Percentiles rank a stretch among this genome's conserved stretches.
These are phyloP conservation scores for Brachionus asplanchnoidis DNA, from an alignment of 1,140 invertebrate species.

Conservation along the genomic window DNA sequence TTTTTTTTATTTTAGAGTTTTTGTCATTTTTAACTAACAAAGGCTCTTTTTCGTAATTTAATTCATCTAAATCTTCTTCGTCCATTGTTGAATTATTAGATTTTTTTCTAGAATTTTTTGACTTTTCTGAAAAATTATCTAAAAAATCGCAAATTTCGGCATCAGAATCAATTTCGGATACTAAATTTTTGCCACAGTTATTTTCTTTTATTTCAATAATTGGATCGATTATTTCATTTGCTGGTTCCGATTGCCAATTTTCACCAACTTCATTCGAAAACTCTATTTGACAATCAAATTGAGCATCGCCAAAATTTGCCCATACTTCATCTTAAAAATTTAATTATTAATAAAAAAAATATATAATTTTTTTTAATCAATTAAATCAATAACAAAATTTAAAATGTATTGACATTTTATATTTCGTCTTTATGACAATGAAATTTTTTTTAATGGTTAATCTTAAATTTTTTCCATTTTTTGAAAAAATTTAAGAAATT, in stretches of 20 bases:
- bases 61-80: neutral
- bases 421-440: too few species aligned
- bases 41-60: neutral
- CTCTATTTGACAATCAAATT: neutral
- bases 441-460: too few species aligned
- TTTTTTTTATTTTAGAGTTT: neutral
- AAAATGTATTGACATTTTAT: too few species aligned
- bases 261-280: neutral
- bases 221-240: neutral
- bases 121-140: neutral
- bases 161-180: neutral
- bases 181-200: neutral
- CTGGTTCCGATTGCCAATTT: neutral
- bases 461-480: too few species aligned
- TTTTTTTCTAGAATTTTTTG: neutral
- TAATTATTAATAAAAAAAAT: too few species aligned
- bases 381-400: too few species aligned
- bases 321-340: constrained; percentile 18
- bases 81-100: constrained; percentile 18
- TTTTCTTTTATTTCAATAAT: neutral
- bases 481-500: too few species aligned
- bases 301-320: neutral
- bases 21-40: neutral
- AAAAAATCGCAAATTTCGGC: neutral
- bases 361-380: too few species aligned